Conservation (phyloP, 2,113 vertebrate species). For the Labrus mixtus region DNA sequence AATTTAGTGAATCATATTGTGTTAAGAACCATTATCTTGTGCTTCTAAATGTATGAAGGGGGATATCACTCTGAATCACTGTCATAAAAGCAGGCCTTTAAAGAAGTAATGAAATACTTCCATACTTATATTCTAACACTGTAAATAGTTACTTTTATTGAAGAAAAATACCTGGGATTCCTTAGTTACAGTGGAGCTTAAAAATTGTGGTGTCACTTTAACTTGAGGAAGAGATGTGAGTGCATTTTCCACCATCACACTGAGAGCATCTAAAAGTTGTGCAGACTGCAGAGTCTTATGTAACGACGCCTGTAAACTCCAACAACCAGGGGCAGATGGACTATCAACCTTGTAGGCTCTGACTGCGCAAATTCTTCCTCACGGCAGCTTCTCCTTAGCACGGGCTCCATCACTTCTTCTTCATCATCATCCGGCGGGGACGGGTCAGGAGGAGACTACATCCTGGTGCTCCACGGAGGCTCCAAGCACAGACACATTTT, state of each 20-base stretch:
- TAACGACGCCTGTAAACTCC: constrained; percentile 17
- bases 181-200: neutral
- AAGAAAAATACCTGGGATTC: neutral
- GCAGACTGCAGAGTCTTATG: constrained; percentile 37
- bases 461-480: constrained; percentile 28
- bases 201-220: constrained; percentile 3
- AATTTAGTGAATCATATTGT: too few species aligned
- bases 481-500: neutral
- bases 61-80: too few species aligned
- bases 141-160: neutral
- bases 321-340: neutral
- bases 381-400: constrained; percentile 2
- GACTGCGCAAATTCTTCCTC: constrained; percentile 30
- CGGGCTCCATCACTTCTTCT: neutral
- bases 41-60: too few species aligned
- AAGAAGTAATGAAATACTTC: neutral
- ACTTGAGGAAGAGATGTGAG: neutral
- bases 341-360: neutral
- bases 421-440: constrained; percentile 31
- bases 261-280: constrained; percentile 27
- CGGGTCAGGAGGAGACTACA: constrained; percentile 6
- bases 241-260: neutral
- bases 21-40: too few species aligned
- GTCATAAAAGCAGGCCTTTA: too few species aligned
- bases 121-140: neutral